Conservation (phyloP, 2,113 vertebrate species). For the Zosterops pallidus region DNA sequence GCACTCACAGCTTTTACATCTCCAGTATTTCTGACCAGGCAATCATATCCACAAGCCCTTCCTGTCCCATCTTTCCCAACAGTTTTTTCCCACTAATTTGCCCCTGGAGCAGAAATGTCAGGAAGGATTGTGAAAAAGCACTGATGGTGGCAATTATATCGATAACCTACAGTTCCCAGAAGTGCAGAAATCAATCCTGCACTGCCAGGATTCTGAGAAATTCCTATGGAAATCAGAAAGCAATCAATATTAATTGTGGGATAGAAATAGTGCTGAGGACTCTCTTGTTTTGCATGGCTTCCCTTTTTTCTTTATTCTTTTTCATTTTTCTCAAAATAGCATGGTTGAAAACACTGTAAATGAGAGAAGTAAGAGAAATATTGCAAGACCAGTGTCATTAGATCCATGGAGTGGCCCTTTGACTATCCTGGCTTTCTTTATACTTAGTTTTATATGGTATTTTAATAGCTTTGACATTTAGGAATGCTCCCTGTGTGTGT, state of each 20-base stretch:
- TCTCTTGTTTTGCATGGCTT: neutral
- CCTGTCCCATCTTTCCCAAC: no score
- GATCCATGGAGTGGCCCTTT: neutral
- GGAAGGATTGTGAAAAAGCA: slow-evolving; percentile 34
- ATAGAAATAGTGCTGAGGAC: neutral
- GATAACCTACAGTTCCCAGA: slow-evolving; percentile 48
- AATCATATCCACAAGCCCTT: no score
- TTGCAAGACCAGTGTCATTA: neutral
- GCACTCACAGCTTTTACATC: no score
- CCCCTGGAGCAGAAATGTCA: slow-evolving; percentile 15
- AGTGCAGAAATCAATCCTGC: slow-evolving; percentile 53
- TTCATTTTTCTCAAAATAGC: neutral
- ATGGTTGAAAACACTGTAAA: neutral
- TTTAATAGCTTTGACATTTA: slow-evolving; percentile 9
- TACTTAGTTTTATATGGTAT: neutral
- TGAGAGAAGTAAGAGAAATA: neutral
- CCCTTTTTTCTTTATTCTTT: neutral
- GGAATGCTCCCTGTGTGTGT: neutral
- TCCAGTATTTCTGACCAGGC: no score
- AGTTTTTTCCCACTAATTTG: neutral
- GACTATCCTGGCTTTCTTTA: neutral
- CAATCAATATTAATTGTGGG: slow-evolving; percentile 53
- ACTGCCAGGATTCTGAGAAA: slow-evolving; percentile 49
- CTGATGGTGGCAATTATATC: slow-evolving; percentile 54
- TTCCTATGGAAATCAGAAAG: slow-evolving; percentile 60